Percentiles rank a stretch among this genome's conserved stretches.
These are phyloP conservation scores for Trachythela sp. DNA, from an alignment of 64 coral and sea anemone species.

Conservation along the genomic window DNA sequence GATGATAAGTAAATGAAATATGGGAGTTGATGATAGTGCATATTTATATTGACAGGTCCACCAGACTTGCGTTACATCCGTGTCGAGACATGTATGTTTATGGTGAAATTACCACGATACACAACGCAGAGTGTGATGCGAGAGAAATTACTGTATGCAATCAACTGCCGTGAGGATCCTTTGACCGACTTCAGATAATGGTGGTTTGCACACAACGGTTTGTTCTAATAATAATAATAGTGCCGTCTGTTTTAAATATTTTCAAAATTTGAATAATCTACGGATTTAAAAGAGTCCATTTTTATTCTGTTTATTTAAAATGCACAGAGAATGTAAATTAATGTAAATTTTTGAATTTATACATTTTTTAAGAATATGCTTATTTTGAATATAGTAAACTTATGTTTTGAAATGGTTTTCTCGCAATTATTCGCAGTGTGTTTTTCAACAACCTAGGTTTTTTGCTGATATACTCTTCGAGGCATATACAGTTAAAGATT, in stretches of 20 bases:
- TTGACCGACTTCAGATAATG: conserved; percentile 67
- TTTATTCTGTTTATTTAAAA: background rate
- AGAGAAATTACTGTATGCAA: conserved; percentile 79
- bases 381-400: background rate
- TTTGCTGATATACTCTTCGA: no score
- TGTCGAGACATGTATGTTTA: conserved; percentile 98
- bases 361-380: background rate
- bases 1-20: background rate
- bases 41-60: conserved; percentile 50
- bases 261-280: background rate
- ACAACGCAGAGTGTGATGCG: conserved; percentile 84
- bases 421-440: no score
- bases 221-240: no score
- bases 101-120: conserved; percentile 92
- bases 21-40: background rate
- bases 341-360: background rate
- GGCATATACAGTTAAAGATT: no score
- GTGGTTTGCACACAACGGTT: background rate
- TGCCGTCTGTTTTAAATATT: background rate
- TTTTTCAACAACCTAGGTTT: no score
- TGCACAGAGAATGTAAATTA: background rate
- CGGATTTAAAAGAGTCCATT: background rate
- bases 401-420: background rate
- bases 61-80: conserved; percentile 87
- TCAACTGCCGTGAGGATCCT: conserved; percentile 96